These are phyloP conservation scores for Anastrepha obliqua DNA, from an alignment of 1,140 invertebrate genomes.

Conservation along the genomic window DNA sequence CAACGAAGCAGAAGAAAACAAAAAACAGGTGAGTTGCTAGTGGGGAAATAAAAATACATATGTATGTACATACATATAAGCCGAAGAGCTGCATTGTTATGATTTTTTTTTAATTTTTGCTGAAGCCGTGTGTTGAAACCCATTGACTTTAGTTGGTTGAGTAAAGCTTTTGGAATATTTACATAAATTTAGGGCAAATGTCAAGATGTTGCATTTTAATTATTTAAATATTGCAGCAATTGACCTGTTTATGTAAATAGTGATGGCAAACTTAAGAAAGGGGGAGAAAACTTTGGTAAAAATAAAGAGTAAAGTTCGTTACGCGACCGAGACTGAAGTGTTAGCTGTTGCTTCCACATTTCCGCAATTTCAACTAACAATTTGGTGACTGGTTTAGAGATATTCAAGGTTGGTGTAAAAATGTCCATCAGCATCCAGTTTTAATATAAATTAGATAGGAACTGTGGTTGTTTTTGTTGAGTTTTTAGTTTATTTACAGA, in stretches of 20 bases:
- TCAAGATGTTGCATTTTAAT: background rate
- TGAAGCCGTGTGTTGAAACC: background rate
- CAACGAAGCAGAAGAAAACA: background rate
- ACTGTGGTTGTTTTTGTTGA: background rate
- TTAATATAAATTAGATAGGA: no score
- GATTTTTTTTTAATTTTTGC: background rate
- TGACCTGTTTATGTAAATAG: constrained; percentile 5
- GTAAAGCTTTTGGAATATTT: constrained; percentile 36
- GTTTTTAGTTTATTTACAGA: no score
- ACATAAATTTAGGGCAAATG: constrained; percentile 31
- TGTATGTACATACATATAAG: background rate
- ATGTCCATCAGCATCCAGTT: no score
- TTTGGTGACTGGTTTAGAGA: background rate
- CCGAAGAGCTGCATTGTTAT: background rate
- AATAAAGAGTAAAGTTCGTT: background rate
- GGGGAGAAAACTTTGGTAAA: background rate
- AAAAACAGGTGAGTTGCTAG: background rate
- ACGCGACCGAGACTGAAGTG: background rate
- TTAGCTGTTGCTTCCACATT: background rate
- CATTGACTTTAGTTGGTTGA: background rate
- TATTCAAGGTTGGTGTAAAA: no score
- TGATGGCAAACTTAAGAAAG: background rate
- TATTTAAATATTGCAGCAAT: constrained; percentile 10
- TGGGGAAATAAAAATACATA: background rate
- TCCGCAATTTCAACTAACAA: background rate